These are phyloP conservation scores for Rhodeus uyekii DNA, from an alignment of 2,797 vertebrate genomes.

Conservation along the genomic window DNA sequence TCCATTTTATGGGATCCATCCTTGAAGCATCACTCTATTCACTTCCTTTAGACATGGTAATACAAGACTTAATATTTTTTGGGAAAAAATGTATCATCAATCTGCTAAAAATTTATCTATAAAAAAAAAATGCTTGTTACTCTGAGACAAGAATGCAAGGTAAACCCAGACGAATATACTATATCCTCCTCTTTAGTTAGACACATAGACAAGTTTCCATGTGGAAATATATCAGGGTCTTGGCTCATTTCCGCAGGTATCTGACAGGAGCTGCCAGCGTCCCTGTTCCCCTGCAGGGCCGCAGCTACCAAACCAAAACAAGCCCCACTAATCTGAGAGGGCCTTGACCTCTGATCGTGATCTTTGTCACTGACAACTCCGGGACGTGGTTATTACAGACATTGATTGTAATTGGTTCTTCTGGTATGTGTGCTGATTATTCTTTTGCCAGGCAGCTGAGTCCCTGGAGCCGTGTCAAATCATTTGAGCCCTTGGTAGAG, in stretches of 20 bases:
- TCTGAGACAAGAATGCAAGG: background rate
- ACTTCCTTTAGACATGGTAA: background rate
- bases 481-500: constrained; percentile 32
- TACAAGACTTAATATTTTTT: background rate
- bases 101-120: background rate
- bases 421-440: constrained; percentile 71
- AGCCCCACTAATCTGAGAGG: constrained; percentile 71
- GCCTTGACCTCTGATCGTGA: constrained; percentile 70
- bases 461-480: constrained; percentile 48
- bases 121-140: background rate
- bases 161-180: background rate
- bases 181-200: background rate
- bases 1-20: constrained; percentile 18
- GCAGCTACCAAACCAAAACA: constrained; percentile 68
- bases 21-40: constrained; percentile 33
- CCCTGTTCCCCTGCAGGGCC: constrained; percentile 45
- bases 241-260: constrained; percentile 31
- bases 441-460: constrained; percentile 63
- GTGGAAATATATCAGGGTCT: background rate
- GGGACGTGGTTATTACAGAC: constrained; percentile 77
- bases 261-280: constrained; percentile 20
- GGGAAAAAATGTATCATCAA: too few relatives aligned
- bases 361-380: constrained; percentile 73
- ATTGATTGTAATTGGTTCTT: constrained; percentile 76
- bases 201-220: background rate